phyloP scores from a whole-genome alignment of 1,140 invertebrate species.

The Drosophila novamexicana region DNA sequence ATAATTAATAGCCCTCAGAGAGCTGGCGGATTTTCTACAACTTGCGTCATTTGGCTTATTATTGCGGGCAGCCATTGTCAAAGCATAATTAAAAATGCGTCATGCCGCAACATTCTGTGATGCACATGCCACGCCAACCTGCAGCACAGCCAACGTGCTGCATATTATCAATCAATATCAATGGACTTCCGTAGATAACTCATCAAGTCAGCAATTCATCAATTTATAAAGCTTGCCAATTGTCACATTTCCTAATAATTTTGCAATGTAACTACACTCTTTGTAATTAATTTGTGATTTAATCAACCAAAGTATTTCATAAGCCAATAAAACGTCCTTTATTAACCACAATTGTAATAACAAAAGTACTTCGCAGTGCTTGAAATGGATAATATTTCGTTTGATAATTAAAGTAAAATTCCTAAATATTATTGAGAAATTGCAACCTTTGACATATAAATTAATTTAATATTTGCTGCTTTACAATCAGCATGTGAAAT shows the following conservation, averaged over 20 bases:
- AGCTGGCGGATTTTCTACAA: conserved; percentile 53
- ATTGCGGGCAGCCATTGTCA: conserved; percentile 38
- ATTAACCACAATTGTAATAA: not conserved
- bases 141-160: conserved; percentile 2
- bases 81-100: conserved; percentile 69
- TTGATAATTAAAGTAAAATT: too few species aligned
- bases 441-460: not conserved
- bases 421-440: too few species aligned
- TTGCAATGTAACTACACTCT: not conserved
- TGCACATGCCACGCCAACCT: not conserved
- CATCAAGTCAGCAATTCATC: conserved; percentile 7
- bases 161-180: conserved; percentile 33
- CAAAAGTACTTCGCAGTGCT: not conserved
- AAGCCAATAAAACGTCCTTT: not conserved
- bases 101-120: conserved; percentile 21
- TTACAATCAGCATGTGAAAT: not conserved
- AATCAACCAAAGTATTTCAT: not conserved
- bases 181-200: not conserved
- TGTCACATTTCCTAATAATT: not conserved
- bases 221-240: not conserved
- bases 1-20: conserved; percentile 58
- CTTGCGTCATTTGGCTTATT: conserved; percentile 27
- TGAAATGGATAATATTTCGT: not conserved
- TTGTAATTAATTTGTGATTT: not conserved
- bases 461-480: not conserved